Evolutionary conservation across 2,888 invertebrate genomes (phyloP), one percentile per base, ranked within the genome.

Genomic region (Icerya purchasi): DNA sequence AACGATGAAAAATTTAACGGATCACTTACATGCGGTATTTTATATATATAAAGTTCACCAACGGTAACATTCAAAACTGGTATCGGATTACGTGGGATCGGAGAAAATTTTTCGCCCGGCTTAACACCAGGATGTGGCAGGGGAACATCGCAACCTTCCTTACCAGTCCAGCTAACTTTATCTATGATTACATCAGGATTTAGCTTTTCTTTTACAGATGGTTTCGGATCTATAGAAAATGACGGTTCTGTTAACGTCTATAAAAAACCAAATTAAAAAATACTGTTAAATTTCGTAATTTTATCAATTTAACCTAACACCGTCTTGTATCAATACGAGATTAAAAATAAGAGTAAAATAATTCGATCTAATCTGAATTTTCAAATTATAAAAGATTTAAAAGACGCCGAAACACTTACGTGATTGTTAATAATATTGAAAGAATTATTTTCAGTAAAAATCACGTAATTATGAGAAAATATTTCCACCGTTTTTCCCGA

Each of bases 51-150:
- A 66, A 92, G 74, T 67, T 85, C 83, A 22, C 92, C 92, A 19
- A 83, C 83, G 2, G 82, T 83, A 53, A 88, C 88, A 63, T 84
- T 83, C 60, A 92, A 78, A 62, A 81, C 81, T 74, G 89, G 87
- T 23, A 93, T 84, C 68, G 85, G 86, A 74, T 89, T 91, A 63
- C 88, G 76, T 2, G 87, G 78, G 66, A 83, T 77, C 2, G 92
- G 90, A 60, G 83, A 78, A 68, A 78, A 80, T 65, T 88, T 87
- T 67, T 77, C 76, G 22, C 51, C 63, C 36, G 62, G 56, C 14
- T 36, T 36, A 5, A 14, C 14, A 36, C 14, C 36, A 22, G 62
- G 59, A 10, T 73, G 73, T 54, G 78, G 75, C 62, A 75, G 74
- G 57, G 70, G 71, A 63, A 72, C 71, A 61, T 79, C 79, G 67